Evolutionary conservation across 2,888 invertebrate genomes (phyloP), one percentile per base, ranked within the genome.

Genomic region (Abrostola triplasia): DNA sequence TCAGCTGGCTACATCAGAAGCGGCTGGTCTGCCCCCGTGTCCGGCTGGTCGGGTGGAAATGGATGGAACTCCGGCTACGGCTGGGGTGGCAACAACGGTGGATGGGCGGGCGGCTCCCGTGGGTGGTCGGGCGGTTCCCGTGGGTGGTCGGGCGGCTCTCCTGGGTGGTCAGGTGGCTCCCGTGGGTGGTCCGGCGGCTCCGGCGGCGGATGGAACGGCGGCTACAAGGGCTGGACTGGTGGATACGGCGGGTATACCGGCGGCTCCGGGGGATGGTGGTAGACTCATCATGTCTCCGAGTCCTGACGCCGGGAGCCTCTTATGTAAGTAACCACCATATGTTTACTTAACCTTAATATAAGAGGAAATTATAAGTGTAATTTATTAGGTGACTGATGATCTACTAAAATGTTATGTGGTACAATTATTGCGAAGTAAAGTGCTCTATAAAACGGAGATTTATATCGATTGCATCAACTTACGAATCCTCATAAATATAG

Each of bases 1-100:
- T 81, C 86, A 0, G 91, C 90, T 0, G 90, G 90, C 53, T 80
- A 82, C 79, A 64, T 83, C 68, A 63, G 74, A 38, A 70, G 76
- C n/a, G 81, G 84, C 36, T 81, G 82, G 81, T 70, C 66, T 6
- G 56, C 66, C 0, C 76, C 73, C 6, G 38, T 10, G 10, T 62
- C 64, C 5, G 35, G 66, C n/a, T 12, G 63, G 59, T 36, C 52
- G 52, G 8, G 68, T 48, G 57, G 58, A 48, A 53, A 58, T 5
- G 61, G 59, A n/a, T 72, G 71, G 68, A 7, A 47, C 13, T 56
- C 77, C n/a, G 50, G 36, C n/a, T 11, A 49, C 8, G 68, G 70
- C n/a, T 61, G 74, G 67, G 10, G 62, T 13, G 54, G 68, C 6
- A 38, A 64, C 38, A 56, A 67, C 12, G 51, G 65, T 10, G 44